Evolutionary conservation across 2,113 vertebrate species (phyloP).

Genomic region (Cheilinus undulatus): DNA sequence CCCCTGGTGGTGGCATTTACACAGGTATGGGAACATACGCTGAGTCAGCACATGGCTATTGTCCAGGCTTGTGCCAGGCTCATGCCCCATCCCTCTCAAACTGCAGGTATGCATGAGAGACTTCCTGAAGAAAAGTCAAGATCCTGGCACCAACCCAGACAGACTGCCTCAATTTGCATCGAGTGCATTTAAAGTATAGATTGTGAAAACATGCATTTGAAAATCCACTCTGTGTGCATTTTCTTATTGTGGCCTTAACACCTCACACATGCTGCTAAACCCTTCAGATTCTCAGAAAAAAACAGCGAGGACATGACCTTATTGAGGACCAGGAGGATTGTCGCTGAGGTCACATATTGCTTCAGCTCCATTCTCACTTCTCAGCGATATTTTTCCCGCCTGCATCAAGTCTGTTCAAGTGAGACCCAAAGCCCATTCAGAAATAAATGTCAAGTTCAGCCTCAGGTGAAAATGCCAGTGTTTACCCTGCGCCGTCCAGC

Average conservation of each 20-base stretch:
- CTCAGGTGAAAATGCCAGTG: conserved; percentile 63
- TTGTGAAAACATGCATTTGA: neutral
- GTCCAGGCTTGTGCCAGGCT: too few relatives aligned
- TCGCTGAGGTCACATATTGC: neutral
- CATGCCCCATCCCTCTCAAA: too few relatives aligned
- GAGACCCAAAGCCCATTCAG: conserved; percentile 36
- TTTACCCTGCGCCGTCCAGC: conserved; percentile 26
- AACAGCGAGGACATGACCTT: neutral
- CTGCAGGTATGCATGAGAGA: too few relatives aligned
- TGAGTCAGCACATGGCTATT: too few relatives aligned
- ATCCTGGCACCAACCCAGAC: too few relatives aligned
- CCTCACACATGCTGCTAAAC: neutral
- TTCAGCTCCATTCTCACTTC: neutral
- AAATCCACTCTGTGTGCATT: neutral
- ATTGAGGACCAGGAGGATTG: neutral
- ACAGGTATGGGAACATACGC: too few relatives aligned
- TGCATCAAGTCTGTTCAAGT: conserved; percentile 32
- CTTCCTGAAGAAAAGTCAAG: too few relatives aligned
- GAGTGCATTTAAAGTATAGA: too few relatives aligned
- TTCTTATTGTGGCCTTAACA: neutral
- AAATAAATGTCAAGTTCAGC: conserved; percentile 68
- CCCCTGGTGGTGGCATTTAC: too few relatives aligned
- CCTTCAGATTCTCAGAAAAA: too few relatives aligned
- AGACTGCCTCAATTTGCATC: too few relatives aligned
- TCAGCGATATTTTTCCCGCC: conserved; percentile 33